phyloP scores from a whole-genome alignment of 2,888 invertebrate species.

The Drosophila ochracea region DNA sequence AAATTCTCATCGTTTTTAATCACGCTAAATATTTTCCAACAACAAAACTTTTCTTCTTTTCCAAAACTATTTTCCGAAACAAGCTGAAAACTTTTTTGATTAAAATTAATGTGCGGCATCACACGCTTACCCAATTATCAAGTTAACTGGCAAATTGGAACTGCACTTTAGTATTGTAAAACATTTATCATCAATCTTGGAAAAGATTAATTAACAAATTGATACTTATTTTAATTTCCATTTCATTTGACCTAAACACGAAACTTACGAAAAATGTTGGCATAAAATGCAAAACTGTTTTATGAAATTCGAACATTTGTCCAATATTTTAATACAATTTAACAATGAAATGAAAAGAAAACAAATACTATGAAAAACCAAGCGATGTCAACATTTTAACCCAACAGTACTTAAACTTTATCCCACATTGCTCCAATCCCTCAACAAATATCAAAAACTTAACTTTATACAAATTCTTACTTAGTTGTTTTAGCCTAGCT shows the following conservation, averaged over 20 bases:
- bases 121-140: background rate
- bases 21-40: constrained; percentile 40
- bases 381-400: constrained; percentile 86
- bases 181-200: constrained; percentile 1
- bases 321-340: constrained; percentile 51
- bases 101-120: constrained; percentile 13
- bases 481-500: constrained; percentile 47
- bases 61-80: constrained; percentile 48
- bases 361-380: constrained; percentile 58
- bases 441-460: constrained; percentile 28
- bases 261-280: constrained; percentile 80
- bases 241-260: constrained; percentile 31
- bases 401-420: constrained; percentile 67
- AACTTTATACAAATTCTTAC: constrained; percentile 34
- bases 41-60: constrained; percentile 39
- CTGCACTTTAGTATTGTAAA: constrained; percentile 4
- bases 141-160: constrained; percentile 10
- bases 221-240: constrained; percentile 18
- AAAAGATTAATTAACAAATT: constrained; percentile 2
- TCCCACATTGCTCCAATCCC: constrained; percentile 28
- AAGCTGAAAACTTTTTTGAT: constrained; percentile 38
- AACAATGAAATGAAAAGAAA: constrained; percentile 38
- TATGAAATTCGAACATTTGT: constrained; percentile 58
- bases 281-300: constrained; percentile 81
- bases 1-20: constrained; percentile 52